Conservation (phyloP, 2,113 vertebrate genomes). For the Promerops cafer region DNA sequence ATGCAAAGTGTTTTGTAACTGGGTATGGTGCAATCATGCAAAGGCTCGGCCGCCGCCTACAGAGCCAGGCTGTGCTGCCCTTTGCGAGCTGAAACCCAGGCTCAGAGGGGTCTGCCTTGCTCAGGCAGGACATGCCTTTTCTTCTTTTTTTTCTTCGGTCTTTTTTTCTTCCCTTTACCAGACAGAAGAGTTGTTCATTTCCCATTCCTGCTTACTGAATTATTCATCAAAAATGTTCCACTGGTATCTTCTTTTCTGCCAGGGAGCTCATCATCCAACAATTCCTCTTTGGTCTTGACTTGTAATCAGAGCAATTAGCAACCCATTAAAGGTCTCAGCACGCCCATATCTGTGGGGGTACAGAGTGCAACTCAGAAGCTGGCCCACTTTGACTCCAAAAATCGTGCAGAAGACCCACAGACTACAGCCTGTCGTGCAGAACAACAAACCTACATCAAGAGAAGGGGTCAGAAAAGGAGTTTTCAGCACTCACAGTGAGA, state of each 20-base stretch:
- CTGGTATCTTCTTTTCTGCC: conserved; percentile 67
- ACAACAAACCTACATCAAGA: neutral
- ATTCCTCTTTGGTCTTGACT: conserved; percentile 49
- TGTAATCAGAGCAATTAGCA: conserved; percentile 70
- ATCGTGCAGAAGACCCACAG: neutral
- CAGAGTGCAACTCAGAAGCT: neutral
- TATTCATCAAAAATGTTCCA: conserved; percentile 70
- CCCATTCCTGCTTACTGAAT: conserved; percentile 69
- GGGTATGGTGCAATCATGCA: neutral
- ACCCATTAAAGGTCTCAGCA: conserved; percentile 50
- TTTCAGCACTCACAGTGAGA: neutral
- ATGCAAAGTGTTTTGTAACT: neutral
- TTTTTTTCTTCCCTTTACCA: conserved; percentile 40
- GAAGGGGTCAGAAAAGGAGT: neutral
- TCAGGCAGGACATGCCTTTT: neutral
- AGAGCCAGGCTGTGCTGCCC: neutral
- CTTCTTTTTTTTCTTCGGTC: neutral
- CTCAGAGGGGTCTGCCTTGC: neutral
- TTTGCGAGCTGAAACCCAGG: accelerated
- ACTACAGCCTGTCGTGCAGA: neutral
- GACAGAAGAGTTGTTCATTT: conserved; percentile 64
- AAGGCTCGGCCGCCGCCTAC: accelerated
- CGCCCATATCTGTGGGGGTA: neutral
- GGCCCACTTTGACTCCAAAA: neutral
- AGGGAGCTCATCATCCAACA: conserved; percentile 63